Evolutionary conservation across 1,140 invertebrate genomes (phyloP), one percentile per base, ranked within the genome.

Genomic region (Planococcus citri): DNA sequence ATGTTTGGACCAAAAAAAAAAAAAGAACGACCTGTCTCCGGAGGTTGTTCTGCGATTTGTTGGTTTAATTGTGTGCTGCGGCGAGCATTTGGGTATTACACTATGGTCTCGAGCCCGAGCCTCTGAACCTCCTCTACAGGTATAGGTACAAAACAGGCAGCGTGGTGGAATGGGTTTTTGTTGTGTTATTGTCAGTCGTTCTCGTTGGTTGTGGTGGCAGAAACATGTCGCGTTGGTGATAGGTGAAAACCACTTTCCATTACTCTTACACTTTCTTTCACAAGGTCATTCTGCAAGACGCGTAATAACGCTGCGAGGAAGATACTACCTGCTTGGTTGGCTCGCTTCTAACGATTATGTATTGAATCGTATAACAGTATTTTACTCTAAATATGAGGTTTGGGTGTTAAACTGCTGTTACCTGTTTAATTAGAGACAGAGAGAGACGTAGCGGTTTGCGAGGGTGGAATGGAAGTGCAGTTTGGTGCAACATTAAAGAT

Each of bases 181-280:
- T 51, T 6, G 6, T 51, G 10, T 17, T 51, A 33, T 33, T 33
- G 29, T 33, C 29, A 3, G 41, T 37, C 33, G 14, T 6, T 9
- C 6, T 14, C n/a, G 10, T 14, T 17, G n/a, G 41, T 51, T 17
- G 41, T 51, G 41, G 41, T 51, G 41, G 25, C 60, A 64, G 60
- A 64, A 64, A 25, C 60, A 64, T 64, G 60, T 64, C 60, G 21
- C 60, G 60, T 64, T 64, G 60, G 60, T 64, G 60, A 64, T 64
- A 27, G 60, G 60, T 64, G 60, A 64, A 64, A 64, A 64, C 60
- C 60, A 64, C 60, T 64, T 64, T 64, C 60, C 60, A 64, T 64
- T 64, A 64, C 60, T 64, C 60, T 64, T 64, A 64, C 60, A 64
- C 60, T 64, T 64, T 64, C 60, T 64, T 64, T 20, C 60, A 64